These are phyloP conservation scores for Mesopsocus fuscifrons DNA, from an alignment of 2,888 invertebrate genomes.

Conservation along the genomic window DNA sequence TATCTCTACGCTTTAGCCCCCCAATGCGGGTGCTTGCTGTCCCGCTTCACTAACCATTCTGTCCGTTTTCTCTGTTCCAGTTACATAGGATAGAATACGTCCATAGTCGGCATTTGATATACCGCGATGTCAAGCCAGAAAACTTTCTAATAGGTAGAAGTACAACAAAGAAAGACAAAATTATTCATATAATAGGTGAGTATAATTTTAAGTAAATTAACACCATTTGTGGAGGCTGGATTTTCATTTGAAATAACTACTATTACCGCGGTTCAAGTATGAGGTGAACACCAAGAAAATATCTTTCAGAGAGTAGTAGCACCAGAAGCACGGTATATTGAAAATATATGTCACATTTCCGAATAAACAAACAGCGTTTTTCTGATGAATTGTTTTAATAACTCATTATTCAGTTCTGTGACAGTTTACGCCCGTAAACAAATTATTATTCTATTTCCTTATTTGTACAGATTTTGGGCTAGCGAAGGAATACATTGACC, in stretches of 20 bases:
- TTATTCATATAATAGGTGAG: constrained; percentile 94
- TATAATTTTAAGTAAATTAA: constrained; percentile 13
- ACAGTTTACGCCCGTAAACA: too few relatives aligned
- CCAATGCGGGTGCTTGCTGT: too few relatives aligned
- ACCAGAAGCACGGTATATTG: too few relatives aligned
- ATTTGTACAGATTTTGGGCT: constrained; percentile 99
- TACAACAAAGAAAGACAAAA: constrained; percentile 93
- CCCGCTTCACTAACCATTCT: too few relatives aligned
- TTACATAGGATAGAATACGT: constrained; percentile 99
- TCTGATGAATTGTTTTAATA: too few relatives aligned
- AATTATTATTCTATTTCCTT: too few relatives aligned
- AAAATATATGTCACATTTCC: too few relatives aligned
- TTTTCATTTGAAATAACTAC: neutral
- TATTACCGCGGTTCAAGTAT: neutral
- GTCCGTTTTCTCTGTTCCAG: constrained; percentile 33
- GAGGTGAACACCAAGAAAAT: too few relatives aligned
- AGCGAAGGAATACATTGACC: constrained; percentile 99
- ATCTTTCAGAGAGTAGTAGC: too few relatives aligned
- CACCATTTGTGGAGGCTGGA: neutral
- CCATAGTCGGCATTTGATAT: constrained; percentile 96
- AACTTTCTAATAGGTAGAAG: constrained; percentile 98
- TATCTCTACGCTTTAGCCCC: too few relatives aligned
- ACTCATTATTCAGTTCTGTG: too few relatives aligned
- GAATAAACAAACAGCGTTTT: too few relatives aligned
- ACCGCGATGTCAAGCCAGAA: constrained; percentile 98